A percentile compares a stretch with the other conserved stretches of the same genome.
These are phyloP conservation scores for Cyprinodon brontotheroides DNA, from an alignment of 2,113 vertebrate genomes.

Conservation along the genomic window DNA sequence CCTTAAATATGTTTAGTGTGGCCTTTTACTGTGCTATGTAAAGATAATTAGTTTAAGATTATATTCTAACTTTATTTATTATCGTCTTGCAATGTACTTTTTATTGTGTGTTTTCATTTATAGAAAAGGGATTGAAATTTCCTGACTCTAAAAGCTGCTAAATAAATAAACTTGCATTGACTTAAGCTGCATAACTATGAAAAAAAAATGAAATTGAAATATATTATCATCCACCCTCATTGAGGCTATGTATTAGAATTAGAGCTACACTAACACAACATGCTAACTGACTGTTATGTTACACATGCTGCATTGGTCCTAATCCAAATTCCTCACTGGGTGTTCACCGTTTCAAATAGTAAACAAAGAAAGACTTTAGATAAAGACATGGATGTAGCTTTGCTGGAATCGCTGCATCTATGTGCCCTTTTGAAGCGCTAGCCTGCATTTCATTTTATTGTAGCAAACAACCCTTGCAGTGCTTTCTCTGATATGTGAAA, in stretches of 20 bases:
- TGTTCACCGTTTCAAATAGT: conserved; percentile 9
- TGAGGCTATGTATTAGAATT: background rate
- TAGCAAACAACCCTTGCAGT: conserved; percentile 44
- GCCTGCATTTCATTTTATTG: conserved; percentile 52
- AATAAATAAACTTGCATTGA: too few relatives aligned
- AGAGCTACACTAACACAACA: background rate
- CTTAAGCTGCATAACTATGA: background rate
- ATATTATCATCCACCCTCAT: background rate
- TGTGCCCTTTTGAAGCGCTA: conserved; percentile 40
- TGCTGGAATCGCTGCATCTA: conserved; percentile 19
- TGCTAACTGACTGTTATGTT: background rate
- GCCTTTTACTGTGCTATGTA: too few relatives aligned
- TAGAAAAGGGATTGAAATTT: too few relatives aligned
- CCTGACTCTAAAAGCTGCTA: too few relatives aligned
- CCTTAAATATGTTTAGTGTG: background rate
- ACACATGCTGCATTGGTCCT: background rate
- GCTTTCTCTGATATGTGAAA: conserved; percentile 58
- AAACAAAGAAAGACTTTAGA: conserved; percentile 4
- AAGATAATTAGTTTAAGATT: too few relatives aligned
- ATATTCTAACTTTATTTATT: too few relatives aligned
- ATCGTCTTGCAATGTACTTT: too few relatives aligned
- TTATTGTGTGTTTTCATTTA: too few relatives aligned
- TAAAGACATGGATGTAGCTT: conserved; percentile 7
- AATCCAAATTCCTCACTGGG: background rate
- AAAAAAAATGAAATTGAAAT: background rate